These are phyloP conservation scores for Sphaeridia pumilis DNA, from an alignment of 2,888 invertebrate genomes.

Conservation along the genomic window DNA sequence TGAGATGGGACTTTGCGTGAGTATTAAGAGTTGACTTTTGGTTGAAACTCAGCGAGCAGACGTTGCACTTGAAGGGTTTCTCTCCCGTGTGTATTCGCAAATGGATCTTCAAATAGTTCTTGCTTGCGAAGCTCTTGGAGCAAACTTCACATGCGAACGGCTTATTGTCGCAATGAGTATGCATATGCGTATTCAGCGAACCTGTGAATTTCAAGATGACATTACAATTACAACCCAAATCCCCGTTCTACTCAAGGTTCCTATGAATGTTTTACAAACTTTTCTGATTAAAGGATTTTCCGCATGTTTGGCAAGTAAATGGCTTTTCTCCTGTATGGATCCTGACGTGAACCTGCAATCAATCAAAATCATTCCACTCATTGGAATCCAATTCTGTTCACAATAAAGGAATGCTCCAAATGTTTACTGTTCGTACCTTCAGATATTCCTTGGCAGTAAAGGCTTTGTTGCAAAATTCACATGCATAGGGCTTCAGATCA, in stretches of 20 bases:
- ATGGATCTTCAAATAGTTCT: slow-evolving; percentile 15
- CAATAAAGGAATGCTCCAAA: no score
- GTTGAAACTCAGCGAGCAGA: slow-evolving; percentile 13
- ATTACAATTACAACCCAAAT: no score
- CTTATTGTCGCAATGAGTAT: slow-evolving; percentile 14
- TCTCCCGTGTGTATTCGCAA: slow-evolving; percentile 15
- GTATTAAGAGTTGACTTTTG: slow-evolving; percentile 17
- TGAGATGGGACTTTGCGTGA: slow-evolving; percentile 14
- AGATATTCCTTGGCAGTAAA: slow-evolving; percentile 17
- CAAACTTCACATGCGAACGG: slow-evolving; percentile 16
- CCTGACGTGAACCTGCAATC: slow-evolving; percentile 14
- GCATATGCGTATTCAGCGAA: slow-evolving; percentile 16
- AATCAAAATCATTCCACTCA: no score
- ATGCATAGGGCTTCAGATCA: slow-evolving; percentile 14
- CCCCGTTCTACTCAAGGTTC: no score
- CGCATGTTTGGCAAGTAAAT: slow-evolving; percentile 14
- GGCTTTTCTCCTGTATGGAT: slow-evolving; percentile 17
- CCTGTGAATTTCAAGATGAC: no score
- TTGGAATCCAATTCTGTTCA: no score
- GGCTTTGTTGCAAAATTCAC: slow-evolving; percentile 18
- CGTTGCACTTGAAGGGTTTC: slow-evolving; percentile 15
- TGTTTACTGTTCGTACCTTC: no score
- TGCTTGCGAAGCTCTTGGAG: slow-evolving; percentile 15
- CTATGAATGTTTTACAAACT: no score
- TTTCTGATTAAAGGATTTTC: slow-evolving; percentile 16